Percentiles rank a stretch among this genome's conserved stretches.
These are phyloP conservation scores for Agonopterix arenella DNA, from an alignment of 2,888 invertebrate species.

Conservation along the genomic window DNA sequence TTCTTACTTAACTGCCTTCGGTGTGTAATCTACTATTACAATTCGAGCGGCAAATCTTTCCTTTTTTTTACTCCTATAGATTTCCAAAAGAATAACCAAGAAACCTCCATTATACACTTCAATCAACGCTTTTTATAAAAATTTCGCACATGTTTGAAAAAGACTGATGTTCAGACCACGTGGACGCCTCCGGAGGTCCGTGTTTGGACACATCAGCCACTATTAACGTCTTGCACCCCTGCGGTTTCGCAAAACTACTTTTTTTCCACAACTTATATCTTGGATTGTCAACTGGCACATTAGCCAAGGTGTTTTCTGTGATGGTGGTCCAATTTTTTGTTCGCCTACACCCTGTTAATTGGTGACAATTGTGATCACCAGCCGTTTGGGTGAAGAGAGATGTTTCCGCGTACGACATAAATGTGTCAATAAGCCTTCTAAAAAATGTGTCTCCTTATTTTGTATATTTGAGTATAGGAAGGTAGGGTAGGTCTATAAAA, in stretches of 20 bases:
- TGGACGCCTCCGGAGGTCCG: constrained; percentile 46
- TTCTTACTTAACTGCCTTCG: no score
- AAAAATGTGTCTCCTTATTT: no score
- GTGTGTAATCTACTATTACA: no score
- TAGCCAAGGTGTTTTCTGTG: constrained; percentile 65
- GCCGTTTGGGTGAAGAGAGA: constrained; percentile 62
- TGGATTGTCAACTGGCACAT: constrained; percentile 70
- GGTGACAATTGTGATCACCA: constrained; percentile 70
- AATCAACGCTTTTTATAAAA: constrained; percentile 1
- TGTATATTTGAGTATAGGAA: no score
- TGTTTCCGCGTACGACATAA: constrained; percentile 59
- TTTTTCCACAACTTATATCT: constrained; percentile 37
- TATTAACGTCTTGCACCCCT: constrained; percentile 52
- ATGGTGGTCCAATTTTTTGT: constrained; percentile 62
- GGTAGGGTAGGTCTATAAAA: no score
- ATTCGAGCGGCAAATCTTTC: no score
- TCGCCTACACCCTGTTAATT: constrained; percentile 56
- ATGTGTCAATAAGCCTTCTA: constrained; percentile 18
- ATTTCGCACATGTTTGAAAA: constrained; percentile 5
- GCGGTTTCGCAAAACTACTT: constrained; percentile 52
- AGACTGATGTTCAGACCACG: constrained; percentile 22
- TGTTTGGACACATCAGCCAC: constrained; percentile 57
- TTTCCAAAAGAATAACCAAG: neutral
- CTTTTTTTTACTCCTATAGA: no score
- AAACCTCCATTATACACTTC: neutral